Conservation (phyloP, 2,888 invertebrate genomes). For the Caenorhabditis sp. region DNA sequence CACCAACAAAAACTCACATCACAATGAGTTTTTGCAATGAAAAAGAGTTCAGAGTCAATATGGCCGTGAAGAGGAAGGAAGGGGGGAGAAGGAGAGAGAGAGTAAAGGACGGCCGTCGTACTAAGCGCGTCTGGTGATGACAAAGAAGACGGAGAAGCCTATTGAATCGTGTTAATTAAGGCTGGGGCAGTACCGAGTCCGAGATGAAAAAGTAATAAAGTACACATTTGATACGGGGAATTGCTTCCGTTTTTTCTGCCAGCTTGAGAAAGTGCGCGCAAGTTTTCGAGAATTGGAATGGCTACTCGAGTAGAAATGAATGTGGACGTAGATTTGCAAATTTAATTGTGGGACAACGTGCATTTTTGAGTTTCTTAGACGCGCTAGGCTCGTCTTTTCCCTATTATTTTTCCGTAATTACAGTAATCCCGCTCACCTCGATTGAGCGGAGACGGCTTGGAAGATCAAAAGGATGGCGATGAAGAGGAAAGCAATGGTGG, state of each 20-base stretch:
- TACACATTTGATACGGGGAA: neutral
- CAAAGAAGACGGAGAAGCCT: constrained; percentile 3
- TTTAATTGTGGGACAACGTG: neutral
- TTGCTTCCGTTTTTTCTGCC: neutral
- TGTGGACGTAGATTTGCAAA: neutral
- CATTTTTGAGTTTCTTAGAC: no score
- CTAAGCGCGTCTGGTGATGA: constrained; percentile 9
- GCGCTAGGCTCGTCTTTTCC: no score
- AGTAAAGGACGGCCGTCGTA: neutral
- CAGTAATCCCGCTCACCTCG: constrained; percentile 13
- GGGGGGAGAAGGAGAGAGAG: neutral
- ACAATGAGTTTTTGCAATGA: constrained; percentile 5
- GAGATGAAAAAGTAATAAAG: neutral
- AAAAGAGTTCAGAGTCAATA: constrained; percentile 5
- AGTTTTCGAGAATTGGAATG: no score
- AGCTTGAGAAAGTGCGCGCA: no score
- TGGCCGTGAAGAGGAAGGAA: no score
- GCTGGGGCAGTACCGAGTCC: no score
- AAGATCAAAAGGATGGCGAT: constrained; percentile 58
- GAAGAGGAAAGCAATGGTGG: constrained; percentile 59
- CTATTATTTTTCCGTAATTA: no score
- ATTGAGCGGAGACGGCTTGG: constrained; percentile 57
- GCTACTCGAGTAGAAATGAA: no score
- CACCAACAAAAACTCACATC: constrained; percentile 23
- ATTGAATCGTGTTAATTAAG: constrained; percentile 36